A percentile compares a stretch with the other conserved stretches of the same genome.
Conservation (phyloP, 2,888 invertebrate species). For the Boloria euphrosyne region DNA sequence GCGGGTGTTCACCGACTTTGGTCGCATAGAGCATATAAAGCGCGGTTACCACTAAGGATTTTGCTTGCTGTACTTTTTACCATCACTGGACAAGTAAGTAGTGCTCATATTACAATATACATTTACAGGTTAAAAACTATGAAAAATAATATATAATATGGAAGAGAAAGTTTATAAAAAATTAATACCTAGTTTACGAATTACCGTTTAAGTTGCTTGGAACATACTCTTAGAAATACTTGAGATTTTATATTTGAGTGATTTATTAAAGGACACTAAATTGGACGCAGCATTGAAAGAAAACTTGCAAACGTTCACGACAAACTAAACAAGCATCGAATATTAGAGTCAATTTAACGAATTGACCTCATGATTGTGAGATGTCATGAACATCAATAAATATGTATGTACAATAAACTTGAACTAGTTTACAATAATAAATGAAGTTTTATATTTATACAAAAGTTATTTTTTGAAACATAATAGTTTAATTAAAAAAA, state of each 20-base stretch:
- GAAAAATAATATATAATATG: neutral
- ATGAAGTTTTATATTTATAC: too few species aligned
- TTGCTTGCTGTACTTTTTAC: constrained; percentile 88
- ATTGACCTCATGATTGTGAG: constrained; percentile 51
- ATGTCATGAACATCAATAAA: neutral
- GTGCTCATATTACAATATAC: neutral
- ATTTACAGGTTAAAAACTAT: neutral
- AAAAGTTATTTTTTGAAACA: too few species aligned
- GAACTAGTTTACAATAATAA: too few species aligned
- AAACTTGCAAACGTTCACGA: neutral
- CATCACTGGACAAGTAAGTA: constrained; percentile 88
- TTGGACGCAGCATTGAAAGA: constrained; percentile 2
- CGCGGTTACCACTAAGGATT: constrained; percentile 86
- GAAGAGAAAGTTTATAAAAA: too few species aligned
- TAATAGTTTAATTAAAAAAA: too few species aligned
- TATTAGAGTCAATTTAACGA: constrained; percentile 60
- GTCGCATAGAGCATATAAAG: constrained; percentile 91
- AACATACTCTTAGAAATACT: too few species aligned
- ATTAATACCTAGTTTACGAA: too few species aligned
- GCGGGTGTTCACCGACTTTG: constrained; percentile 91
- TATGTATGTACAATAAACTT: constrained; percentile 2
- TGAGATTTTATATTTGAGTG: too few species aligned
- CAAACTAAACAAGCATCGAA: constrained; percentile 25
- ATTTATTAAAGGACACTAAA: neutral
- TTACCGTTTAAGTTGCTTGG: too few species aligned